Evolutionary conservation across 2,797 vertebrate species (phyloP).

Genomic region (Anabacerthia variegaticeps): DNA sequence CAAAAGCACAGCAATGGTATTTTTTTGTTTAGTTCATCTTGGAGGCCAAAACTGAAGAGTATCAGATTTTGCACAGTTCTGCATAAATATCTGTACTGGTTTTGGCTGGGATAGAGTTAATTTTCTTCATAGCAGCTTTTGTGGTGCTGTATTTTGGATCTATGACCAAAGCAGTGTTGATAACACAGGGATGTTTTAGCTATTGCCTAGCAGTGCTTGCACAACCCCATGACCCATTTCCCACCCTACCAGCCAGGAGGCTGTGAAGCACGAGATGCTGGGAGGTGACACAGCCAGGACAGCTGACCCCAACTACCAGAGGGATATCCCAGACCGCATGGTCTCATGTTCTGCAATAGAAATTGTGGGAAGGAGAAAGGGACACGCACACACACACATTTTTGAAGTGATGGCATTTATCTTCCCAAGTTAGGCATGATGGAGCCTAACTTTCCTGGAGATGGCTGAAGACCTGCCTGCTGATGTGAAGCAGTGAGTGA

Average conservation of each 20-base stretch:
- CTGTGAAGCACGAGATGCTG: neutral
- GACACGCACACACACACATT: neutral
- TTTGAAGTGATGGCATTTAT: neutral
- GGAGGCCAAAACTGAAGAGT: neutral
- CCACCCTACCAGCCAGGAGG: fast-evolving
- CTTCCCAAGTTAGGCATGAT: fast-evolving
- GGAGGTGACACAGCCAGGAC: fast-evolving
- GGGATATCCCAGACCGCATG: neutral
- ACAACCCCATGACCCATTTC: neutral
- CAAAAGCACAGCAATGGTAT: neutral
- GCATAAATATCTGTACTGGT: neutral
- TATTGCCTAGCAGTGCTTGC: neutral
- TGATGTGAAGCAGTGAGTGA: fast-evolving
- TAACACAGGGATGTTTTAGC: neutral
- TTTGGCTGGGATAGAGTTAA: neutral
- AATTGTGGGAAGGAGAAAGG: neutral
- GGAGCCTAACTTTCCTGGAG: neutral
- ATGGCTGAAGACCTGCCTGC: neutral
- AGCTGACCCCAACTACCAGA: neutral
- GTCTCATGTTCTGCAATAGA: neutral
- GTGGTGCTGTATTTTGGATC: neutral
- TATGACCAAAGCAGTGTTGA: neutral
- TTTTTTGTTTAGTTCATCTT: neutral
- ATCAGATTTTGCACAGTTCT: neutral
- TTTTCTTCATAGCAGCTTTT: neutral